Evolutionary conservation across 2,113 vertebrate genomes (phyloP).

Genomic region (Typhlomys cinereus): DNA sequence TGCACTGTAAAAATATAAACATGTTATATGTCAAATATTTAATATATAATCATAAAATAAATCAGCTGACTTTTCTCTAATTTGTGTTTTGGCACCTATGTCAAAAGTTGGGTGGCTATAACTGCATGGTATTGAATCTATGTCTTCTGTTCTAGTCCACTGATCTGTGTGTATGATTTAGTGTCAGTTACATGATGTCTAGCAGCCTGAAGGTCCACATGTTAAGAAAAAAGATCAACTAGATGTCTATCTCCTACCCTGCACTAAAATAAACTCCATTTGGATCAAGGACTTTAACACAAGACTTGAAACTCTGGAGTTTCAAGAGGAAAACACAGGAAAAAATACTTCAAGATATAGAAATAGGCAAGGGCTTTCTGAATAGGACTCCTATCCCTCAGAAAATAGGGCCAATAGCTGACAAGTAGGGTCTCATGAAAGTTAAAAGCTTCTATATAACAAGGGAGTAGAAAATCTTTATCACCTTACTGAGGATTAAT

Average conservation of each 20-base stretch:
- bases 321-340: background rate
- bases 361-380: background rate
- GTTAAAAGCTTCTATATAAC: background rate
- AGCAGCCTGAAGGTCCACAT: background rate
- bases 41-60: background rate
- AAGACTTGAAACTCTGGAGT: background rate
- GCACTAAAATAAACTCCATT: no score
- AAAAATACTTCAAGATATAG: background rate
- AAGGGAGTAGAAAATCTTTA: background rate
- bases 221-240: background rate
- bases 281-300: background rate
- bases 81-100: background rate
- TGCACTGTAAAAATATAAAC: background rate
- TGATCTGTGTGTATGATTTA: background rate
- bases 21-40: background rate
- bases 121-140: background rate
- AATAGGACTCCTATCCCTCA: background rate
- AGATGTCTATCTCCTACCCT: background rate
- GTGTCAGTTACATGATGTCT: background rate
- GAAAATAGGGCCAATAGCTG: background rate
- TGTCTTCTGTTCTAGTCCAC: background rate
- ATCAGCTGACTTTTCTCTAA: background rate
- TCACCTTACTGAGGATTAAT: background rate
- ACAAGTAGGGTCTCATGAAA: background rate
- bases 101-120: background rate